A percentile compares a stretch with the other conserved stretches of the same genome.
These are phyloP conservation scores for Colistium nudipinnis DNA, from an alignment of 2,113 vertebrate species.

Conservation along the genomic window DNA sequence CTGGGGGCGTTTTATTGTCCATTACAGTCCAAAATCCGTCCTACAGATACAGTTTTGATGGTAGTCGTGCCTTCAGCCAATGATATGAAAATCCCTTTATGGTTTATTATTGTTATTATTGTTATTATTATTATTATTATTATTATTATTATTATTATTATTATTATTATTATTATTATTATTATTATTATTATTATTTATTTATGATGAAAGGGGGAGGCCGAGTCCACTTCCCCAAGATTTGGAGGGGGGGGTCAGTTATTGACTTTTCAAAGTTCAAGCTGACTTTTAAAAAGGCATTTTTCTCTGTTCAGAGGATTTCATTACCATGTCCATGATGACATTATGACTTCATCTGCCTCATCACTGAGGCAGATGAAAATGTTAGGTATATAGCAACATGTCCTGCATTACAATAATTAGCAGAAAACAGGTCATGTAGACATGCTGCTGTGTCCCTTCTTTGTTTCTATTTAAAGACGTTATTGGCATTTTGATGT, in stretches of 20 bases:
- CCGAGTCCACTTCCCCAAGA: slow-evolving; percentile 26
- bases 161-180: no score
- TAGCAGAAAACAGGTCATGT: background rate
- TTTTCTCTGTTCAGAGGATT: slow-evolving; percentile 10
- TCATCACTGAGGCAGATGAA: no score
- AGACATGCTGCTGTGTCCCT: slow-evolving; percentile 1
- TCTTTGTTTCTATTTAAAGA: background rate
- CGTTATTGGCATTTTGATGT: no score
- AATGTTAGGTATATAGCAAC: background rate
- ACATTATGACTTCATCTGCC: slow-evolving; percentile 15
- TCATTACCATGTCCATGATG: slow-evolving; percentile 27
- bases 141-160: no score
- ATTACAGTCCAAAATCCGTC: slow-evolving; percentile 45
- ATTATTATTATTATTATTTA: no score
- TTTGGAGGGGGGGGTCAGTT: slow-evolving; percentile 8
- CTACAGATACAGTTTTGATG: slow-evolving; percentile 41
- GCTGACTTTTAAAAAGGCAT: slow-evolving; percentile 27
- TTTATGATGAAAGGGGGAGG: slow-evolving; percentile 44
- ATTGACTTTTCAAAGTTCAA: slow-evolving; percentile 43
- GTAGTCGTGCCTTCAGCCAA: slow-evolving; percentile 37
- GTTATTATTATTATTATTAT: no score
- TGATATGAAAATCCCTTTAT: slow-evolving; percentile 32
- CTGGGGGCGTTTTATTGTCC: slow-evolving; percentile 49
- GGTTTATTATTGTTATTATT: no score
- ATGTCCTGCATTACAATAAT: background rate